Evolutionary conservation across 2,797 vertebrate species (phyloP).

Genomic region (Anomalospiza imberbis): DNA sequence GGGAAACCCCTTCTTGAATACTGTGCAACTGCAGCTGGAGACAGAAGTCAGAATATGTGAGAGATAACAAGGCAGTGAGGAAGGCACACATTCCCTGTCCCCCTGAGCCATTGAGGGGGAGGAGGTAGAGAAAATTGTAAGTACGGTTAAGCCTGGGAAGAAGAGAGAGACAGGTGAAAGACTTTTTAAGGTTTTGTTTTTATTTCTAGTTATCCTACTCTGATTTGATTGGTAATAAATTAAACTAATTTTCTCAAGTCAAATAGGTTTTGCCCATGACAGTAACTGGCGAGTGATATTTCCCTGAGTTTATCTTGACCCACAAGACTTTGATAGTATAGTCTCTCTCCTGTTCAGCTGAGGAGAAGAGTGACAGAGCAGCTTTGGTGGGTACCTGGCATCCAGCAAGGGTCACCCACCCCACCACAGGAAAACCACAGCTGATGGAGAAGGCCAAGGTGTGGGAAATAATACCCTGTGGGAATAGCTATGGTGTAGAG

Average conservation of each 20-base stretch:
- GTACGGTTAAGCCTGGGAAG: background rate
- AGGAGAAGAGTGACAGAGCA: background rate
- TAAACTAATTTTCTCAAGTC: background rate
- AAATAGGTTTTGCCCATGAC: background rate
- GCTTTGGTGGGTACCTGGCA: background rate
- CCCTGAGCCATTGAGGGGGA: background rate
- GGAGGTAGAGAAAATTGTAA: background rate
- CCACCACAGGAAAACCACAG: background rate
- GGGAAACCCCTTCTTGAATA: background rate
- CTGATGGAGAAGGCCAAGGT: background rate
- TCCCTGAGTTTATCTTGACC: background rate
- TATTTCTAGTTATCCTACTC: background rate
- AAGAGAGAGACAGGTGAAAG: background rate
- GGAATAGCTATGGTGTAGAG: background rate
- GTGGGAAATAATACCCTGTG: background rate
- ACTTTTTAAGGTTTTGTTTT: background rate
- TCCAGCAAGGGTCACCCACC: background rate
- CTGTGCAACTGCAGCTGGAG: background rate
- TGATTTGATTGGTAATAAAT: background rate
- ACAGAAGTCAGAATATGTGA: background rate
- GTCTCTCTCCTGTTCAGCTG: background rate
- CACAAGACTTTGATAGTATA: background rate
- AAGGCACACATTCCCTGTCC: background rate
- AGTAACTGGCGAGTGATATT: background rate
- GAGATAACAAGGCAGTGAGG: background rate